These are phyloP conservation scores for Oncorhynchus clarkii DNA, from an alignment of 2,113 vertebrate species.

Conservation along the genomic window DNA sequence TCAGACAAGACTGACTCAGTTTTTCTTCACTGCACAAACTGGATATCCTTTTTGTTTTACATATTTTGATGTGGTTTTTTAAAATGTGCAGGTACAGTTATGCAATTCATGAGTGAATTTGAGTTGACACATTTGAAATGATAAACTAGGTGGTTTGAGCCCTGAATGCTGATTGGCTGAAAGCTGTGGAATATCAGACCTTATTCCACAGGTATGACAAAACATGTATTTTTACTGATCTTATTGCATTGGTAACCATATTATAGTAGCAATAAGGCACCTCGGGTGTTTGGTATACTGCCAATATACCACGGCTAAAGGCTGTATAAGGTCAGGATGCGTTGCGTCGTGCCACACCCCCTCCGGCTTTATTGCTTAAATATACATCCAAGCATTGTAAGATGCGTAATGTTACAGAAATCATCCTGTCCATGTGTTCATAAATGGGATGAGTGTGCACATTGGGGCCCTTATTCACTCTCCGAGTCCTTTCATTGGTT, in stretches of 20 bases:
- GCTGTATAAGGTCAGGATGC: no score
- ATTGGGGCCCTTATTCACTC: slow-evolving; percentile 39
- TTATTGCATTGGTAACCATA: no score
- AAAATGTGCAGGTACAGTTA: not conserved
- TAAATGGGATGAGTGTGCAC: slow-evolving; percentile 30
- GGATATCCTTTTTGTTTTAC: not conserved
- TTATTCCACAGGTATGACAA: no score
- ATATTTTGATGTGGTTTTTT: not conserved
- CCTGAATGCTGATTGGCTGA: no score
- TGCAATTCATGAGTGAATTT: not conserved
- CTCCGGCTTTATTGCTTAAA: no score
- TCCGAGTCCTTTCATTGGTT: slow-evolving; percentile 62
- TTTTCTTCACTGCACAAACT: not conserved
- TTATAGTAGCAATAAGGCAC: no score
- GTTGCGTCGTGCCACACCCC: no score
- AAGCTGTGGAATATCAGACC: no score
- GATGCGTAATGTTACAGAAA: not conserved
- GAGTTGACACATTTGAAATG: not conserved
- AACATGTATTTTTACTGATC: no score
- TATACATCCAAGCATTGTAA: not conserved
- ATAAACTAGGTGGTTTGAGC: no score
- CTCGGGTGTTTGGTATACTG: no score
- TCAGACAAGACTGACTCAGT: not conserved
- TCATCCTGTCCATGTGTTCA: not conserved
- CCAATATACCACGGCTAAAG: no score